Conservation (phyloP, 2,113 vertebrate genomes). For the Chloebia gouldiae region DNA sequence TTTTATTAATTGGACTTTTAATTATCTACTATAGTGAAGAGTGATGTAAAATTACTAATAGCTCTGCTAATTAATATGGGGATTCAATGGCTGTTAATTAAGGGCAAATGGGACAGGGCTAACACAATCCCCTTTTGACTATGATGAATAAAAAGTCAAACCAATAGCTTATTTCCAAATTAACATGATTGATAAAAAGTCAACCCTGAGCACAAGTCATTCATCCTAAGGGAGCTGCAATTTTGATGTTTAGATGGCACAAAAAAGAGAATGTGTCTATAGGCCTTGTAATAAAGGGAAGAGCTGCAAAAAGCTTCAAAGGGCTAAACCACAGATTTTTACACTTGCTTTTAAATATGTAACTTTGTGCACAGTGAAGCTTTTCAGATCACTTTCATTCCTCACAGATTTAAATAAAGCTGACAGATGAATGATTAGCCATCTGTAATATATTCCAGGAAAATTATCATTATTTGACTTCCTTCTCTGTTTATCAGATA, state of each 20-base stretch:
- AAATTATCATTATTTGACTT: not conserved
- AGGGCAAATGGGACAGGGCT: conserved; percentile 89
- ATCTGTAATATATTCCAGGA: not conserved
- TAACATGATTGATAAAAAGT: conserved; percentile 81
- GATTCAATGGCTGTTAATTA: conserved; percentile 92
- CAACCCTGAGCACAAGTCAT: conserved; percentile 48
- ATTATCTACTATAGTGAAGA: conserved; percentile 86
- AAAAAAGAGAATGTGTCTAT: conserved; percentile 14
- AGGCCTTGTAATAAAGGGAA: conserved; percentile 42
- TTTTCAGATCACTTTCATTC: conserved; percentile 21
- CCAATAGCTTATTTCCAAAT: conserved; percentile 86
- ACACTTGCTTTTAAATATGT: conserved; percentile 13
- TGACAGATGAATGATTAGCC: not conserved
- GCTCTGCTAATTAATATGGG: conserved; percentile 90
- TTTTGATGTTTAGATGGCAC: conserved; percentile 45
- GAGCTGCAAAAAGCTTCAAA: conserved; percentile 6
- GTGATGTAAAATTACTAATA: conserved; percentile 90
- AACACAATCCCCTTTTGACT: conserved; percentile 80
- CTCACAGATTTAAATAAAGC: not conserved
- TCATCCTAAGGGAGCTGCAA: conserved; percentile 42
- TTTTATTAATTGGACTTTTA: conserved; percentile 91
- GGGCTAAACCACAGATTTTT: conserved; percentile 19
- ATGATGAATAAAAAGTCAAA: conserved; percentile 84
- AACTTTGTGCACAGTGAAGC: not conserved
- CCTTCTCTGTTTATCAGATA: not conserved